These are phyloP conservation scores for Eptatretus burgeri DNA, from an alignment of 2,113 vertebrate species.

Conservation along the genomic window DNA sequence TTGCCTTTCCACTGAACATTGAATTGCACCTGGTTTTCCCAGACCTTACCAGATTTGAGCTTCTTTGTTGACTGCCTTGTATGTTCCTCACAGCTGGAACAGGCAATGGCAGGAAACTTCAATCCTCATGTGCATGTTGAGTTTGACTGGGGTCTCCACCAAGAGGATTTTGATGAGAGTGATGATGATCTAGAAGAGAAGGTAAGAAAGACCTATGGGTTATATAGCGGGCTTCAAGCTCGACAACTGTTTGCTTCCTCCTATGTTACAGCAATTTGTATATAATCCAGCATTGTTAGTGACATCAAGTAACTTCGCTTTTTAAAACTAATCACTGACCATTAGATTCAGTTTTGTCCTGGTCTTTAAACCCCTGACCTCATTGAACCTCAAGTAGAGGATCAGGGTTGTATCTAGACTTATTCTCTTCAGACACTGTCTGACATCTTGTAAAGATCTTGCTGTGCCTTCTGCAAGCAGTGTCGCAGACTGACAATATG, in stretches of 20 bases:
- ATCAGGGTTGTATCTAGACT: too few species aligned
- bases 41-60: background rate
- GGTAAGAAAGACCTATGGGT: constrained; percentile 12
- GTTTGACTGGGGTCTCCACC: constrained; percentile 19
- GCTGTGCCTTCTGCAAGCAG: too few species aligned
- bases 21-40: background rate
- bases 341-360: background rate
- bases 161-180: constrained; percentile 24
- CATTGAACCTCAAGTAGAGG: too few species aligned
- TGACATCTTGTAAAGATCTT: too few species aligned
- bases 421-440: too few species aligned
- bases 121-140: constrained; percentile 21
- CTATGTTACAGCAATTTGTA: background rate
- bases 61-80: background rate
- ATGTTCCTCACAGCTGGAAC: background rate
- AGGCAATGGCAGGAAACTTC: constrained; percentile 13
- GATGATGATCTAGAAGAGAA: constrained; percentile 24
- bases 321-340: background rate
- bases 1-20: background rate
- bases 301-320: too few species aligned
- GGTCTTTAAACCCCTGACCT: background rate
- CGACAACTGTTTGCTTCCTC: background rate
- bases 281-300: too few species aligned
- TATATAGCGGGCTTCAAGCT: background rate
- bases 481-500: too few species aligned